Percentiles rank a stretch among this genome's conserved stretches.
Conservation (phyloP, 2,888 invertebrate species). For the Temnothorax ravouxi region DNA sequence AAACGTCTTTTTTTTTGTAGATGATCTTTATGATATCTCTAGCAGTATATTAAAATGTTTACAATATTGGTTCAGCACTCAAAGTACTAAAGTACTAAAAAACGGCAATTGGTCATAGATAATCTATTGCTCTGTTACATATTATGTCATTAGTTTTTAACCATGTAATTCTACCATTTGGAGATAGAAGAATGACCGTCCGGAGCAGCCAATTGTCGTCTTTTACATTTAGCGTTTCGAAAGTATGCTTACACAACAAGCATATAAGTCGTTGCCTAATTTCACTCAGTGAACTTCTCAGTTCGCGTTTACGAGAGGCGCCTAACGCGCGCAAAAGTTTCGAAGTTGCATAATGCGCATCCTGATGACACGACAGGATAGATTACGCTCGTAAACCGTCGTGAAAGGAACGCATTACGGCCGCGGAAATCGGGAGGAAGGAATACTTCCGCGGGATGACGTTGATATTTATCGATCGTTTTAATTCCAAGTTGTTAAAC, state of each 20-base stretch:
- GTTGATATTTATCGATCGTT: constrained; percentile 34
- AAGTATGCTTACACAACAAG: constrained; percentile 15
- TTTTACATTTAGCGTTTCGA: neutral
- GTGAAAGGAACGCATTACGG: constrained; percentile 16
- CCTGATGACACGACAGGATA: constrained; percentile 35
- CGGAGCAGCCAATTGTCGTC: neutral
- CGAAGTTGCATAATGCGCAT: constrained; percentile 20
- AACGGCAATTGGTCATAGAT: neutral
- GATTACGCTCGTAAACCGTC: constrained; percentile 44
- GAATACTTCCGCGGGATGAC: neutral
- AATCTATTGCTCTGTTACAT: neutral
- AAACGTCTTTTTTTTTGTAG: neutral
- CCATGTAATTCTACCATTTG: neutral
- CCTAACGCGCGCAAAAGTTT: constrained; percentile 31
- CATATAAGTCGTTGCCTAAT: constrained; percentile 18
- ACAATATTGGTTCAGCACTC: neutral
- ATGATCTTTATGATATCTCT: neutral
- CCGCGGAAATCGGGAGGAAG: neutral
- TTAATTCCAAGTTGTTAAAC: constrained; percentile 11
- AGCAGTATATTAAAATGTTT: neutral
- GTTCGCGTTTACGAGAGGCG: constrained; percentile 18
- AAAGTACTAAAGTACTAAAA: neutral
- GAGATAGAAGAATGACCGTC: neutral
- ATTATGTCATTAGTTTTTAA: neutral
- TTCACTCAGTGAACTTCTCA: constrained; percentile 6